A percentile compares a stretch with the other conserved stretches of the same genome.
These are phyloP conservation scores for Metallyticus violacea DNA, from an alignment of 2,888 invertebrate species.

Conservation along the genomic window DNA sequence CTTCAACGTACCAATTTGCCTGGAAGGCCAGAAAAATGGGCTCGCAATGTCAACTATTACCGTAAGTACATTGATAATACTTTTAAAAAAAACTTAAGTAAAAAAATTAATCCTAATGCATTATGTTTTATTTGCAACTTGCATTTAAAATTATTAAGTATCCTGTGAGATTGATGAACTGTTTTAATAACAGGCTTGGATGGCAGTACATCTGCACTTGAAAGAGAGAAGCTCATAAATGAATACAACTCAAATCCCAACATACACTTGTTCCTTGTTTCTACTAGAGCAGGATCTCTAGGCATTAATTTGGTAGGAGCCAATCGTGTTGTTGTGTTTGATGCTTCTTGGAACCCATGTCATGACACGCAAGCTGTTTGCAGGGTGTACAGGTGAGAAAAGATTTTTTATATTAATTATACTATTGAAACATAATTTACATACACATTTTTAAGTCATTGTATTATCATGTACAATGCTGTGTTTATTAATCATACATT, in stretches of 20 bases:
- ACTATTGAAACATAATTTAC: too few species aligned
- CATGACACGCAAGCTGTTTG: slow-evolving; percentile 98
- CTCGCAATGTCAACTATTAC: slow-evolving; percentile 83
- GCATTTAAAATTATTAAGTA: too few species aligned
- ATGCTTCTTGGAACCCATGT: slow-evolving; percentile 99
- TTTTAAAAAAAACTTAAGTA: not conserved
- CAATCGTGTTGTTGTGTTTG: slow-evolving; percentile 94
- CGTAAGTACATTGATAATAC: slow-evolving; percentile 59
- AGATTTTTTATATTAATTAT: not conserved
- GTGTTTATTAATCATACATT: too few species aligned
- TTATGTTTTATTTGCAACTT: not conserved
- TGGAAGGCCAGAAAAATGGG: slow-evolving; percentile 67
- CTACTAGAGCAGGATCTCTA: slow-evolving; percentile 92
- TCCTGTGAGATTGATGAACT: too few species aligned
- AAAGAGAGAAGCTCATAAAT: slow-evolving; percentile 93
- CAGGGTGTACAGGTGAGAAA: slow-evolving; percentile 71
- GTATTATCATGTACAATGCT: too few species aligned
- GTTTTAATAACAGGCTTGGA: slow-evolving; percentile 68
- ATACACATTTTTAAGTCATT: too few species aligned
- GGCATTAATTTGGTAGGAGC: slow-evolving; percentile 98
- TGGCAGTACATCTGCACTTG: slow-evolving; percentile 91
- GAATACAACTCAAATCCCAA: slow-evolving; percentile 89
- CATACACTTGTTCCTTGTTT: slow-evolving; percentile 89
- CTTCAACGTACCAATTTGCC: slow-evolving; percentile 67
- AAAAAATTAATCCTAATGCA: not conserved